Evolutionary conservation across 2,888 invertebrate species (phyloP).

Genomic region (Amphipyra tragopoginis): DNA sequence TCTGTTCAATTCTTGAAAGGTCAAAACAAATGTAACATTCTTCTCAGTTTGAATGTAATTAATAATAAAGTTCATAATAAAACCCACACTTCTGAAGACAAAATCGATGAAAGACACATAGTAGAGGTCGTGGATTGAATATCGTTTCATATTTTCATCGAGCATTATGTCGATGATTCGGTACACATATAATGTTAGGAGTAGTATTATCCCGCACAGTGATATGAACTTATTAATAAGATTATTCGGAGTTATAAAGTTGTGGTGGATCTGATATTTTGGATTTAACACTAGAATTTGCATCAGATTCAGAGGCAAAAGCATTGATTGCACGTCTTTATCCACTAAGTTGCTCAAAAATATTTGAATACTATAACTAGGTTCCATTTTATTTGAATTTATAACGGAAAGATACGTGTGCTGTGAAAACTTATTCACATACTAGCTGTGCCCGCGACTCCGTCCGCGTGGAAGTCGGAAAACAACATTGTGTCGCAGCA

Average conservation of each 20-base stretch:
- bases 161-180: not conserved
- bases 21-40: constrained; percentile 31
- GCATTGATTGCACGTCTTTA: constrained; percentile 18
- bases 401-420: no score
- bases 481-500: no score
- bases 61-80: constrained; percentile 14
- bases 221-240: not conserved
- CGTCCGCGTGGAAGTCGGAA: no score
- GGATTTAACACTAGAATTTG: constrained; percentile 10
- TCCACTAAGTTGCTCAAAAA: not conserved
- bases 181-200: not conserved
- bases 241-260: constrained; percentile 10
- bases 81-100: constrained; percentile 7
- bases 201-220: constrained; percentile 1
- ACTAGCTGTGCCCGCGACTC: no score
- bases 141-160: constrained; percentile 4
- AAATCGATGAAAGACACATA: constrained; percentile 17
- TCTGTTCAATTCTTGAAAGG: constrained; percentile 37
- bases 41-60: constrained; percentile 5
- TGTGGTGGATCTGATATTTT: constrained; percentile 14
- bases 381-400: no score
- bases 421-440: no score
- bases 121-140: constrained; percentile 10
- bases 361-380: no score
- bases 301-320: constrained; percentile 19